Conservation (phyloP, 1,140 invertebrate genomes). For the Lepidurus apus region DNA sequence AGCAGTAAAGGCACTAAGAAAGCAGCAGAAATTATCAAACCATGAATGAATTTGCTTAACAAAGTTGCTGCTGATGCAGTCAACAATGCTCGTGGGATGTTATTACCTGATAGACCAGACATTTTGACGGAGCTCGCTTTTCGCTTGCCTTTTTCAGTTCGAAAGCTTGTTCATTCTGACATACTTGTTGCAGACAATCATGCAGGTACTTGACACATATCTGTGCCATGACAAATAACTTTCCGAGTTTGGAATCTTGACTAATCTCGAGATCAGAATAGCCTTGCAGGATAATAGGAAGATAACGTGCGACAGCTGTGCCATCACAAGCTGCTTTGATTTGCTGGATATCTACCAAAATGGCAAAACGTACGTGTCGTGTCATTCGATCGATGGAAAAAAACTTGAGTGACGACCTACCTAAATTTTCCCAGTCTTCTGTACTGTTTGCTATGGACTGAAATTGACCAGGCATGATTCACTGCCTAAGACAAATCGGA, state of each 20-base stretch:
- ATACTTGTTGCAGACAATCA: not conserved
- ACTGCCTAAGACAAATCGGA: no score
- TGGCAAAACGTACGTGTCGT: not conserved
- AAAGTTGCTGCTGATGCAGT: no score
- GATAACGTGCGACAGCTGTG: not conserved
- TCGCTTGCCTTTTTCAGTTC: not conserved
- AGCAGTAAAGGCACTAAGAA: not conserved
- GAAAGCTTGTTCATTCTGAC: not conserved
- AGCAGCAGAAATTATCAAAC: not conserved
- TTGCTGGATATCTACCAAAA: not conserved
- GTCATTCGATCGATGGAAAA: not conserved
- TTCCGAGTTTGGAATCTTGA: not conserved
- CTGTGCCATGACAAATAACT: not conserved
- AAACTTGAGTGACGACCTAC: not conserved
- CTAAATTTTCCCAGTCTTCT: not conserved
- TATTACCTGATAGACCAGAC: not conserved
- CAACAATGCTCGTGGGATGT: no score
- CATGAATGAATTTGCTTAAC: no score
- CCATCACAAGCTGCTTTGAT: not conserved
- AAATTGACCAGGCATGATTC: no score
- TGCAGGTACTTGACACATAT: not conserved
- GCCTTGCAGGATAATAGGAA: not conserved
- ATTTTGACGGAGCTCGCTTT: not conserved
- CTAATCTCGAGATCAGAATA: not conserved
- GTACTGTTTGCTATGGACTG: not conserved